Evolutionary conservation across 2,888 invertebrate genomes (phyloP), one percentile per base, ranked within the genome.

Genomic region (Lottia scabra): DNA sequence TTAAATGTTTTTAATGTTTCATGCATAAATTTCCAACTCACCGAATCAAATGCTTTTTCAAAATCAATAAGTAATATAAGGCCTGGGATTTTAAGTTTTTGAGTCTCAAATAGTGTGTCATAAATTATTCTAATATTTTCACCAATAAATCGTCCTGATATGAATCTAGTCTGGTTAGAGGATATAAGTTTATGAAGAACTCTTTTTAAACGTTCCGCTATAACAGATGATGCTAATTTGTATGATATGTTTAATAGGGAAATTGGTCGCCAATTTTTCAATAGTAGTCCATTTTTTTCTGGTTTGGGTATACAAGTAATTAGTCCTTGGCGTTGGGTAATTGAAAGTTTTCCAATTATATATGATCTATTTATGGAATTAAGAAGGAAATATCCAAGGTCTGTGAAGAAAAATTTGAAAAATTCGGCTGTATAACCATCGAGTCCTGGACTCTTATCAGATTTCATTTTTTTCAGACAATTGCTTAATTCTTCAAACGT

Each of bases 211-310:
- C 44, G 44, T n/a, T 38, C 27, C 30, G 48, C 12, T 23, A 65
- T 70, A 19, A 19, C 19, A n/a, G 56, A 27, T 26, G 30, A 70
- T 4, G 38, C 64, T 46, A 70, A 48, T 70, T 63, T 70, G 30
- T 48, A 70, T 43, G 38, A 23, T 1, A 65, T 26, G 26, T 63
- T 70, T 23, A 44, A 27, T 16, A 70, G 46, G 8, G 70, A 63
- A 3, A 70, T 70, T 0, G 70, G 65, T 26, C 56, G 44, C 70
- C 43, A 70, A 12, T 70, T 70, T 65, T 45, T 45, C 8, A 65
- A 30, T 15, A 27, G 65, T 4, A 65, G 27, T 10, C 27, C 16
- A 6, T 16, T 26, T 38, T 64, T 70, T 38, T 65, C 48, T 16
- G n/a, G 4, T 27, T 70, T 65, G 15, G 64, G 46, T 13, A 65